Evolutionary conservation across 2,888 invertebrate species (phyloP), one percentile per base, ranked within the genome.

Genomic region (Dusona sp.): DNA sequence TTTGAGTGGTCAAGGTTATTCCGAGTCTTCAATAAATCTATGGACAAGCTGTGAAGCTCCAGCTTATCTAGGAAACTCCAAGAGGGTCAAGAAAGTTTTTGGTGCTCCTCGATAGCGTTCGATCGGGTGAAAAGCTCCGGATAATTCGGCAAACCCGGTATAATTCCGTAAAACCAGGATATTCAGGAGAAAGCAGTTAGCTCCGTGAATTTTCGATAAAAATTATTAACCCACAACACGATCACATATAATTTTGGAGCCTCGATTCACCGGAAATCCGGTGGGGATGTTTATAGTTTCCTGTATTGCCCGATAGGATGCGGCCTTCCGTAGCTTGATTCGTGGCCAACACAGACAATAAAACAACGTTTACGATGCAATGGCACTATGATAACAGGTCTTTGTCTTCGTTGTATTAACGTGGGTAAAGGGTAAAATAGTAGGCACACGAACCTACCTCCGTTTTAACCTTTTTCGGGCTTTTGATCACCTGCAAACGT

Each of bases 261-360:
- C 73, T 68, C 85, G 65, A 25, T 83, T 79, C 77, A 65, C 72
- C 79, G 87, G 85, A 88, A 82, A 79, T 81, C 72, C 77, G 78
- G n/a, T 42, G 42, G 72, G 82, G 85, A 81, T 87, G 84, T 85
- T 88, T 88, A 87, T 87, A 87, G 85, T 85, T 88, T 87, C 85
- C 88, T 85, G 79, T 85, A 83, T 87, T 81, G 81, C 65, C 82
- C 85, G 83, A 87, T 87, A 79, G 82, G 68, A 67, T 57, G 68
- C 38, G 64, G 84, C 57, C 25, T 73, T 29, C 72, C 36, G 51
- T 77, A 48, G 38, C 72, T 51, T 45, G 67, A 78, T 81, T 65
- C 74, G 72, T 48, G 68, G 64, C 68, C 67, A 73, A 42, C 54
- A 45, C 36, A 54, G 67, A 75, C 80, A 82, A 86, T 88, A 85